A percentile compares a stretch with the other conserved stretches of the same genome.
phyloP scores from a whole-genome alignment of 2,888 invertebrate genomes.

The Volucella inanis region DNA sequence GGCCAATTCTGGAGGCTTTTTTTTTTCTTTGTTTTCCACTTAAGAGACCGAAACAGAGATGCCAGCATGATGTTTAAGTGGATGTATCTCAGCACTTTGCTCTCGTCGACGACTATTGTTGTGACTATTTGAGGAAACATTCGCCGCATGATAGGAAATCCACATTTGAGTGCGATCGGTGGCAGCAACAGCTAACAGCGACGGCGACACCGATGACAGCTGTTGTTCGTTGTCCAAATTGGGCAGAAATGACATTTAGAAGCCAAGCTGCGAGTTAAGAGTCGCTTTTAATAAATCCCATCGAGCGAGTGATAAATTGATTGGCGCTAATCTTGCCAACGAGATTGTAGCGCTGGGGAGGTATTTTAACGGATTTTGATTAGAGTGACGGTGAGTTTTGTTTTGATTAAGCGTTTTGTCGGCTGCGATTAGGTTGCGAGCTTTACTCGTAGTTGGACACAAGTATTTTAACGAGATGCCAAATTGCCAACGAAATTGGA shows the following conservation, averaged over 20 bases:
- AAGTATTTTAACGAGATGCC: constrained; percentile 73
- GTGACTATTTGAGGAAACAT: constrained; percentile 54
- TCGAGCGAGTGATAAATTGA: constrained; percentile 67
- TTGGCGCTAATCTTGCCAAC: constrained; percentile 70
- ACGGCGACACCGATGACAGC: constrained; percentile 36
- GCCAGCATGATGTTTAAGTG: constrained; percentile 60
- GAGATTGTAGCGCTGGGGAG: constrained; percentile 48
- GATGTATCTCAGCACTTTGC: constrained; percentile 42
- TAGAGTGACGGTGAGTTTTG: constrained; percentile 40
- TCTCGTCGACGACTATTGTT: background rate
- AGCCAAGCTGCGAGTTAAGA: constrained; percentile 19
- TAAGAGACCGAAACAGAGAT: constrained; percentile 42
- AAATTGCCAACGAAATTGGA: constrained; percentile 59
- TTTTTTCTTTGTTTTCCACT: constrained; percentile 20
- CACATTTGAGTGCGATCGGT: constrained; percentile 60
- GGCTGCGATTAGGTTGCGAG: constrained; percentile 39
- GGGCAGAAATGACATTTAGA: constrained; percentile 58
- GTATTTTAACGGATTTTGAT: constrained; percentile 64
- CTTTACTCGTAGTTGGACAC: background rate
- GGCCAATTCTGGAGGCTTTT: constrained; percentile 63
- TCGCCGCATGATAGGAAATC: constrained; percentile 54
- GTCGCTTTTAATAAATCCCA: constrained; percentile 72
- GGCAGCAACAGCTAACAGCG: too few species aligned
- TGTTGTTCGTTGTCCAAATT: constrained; percentile 64
- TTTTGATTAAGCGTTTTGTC: constrained; percentile 69